These are phyloP conservation scores for Hydrozoanthus gracilis DNA, from an alignment of 92 coral and sea anemone genomes.

Conservation along the genomic window DNA sequence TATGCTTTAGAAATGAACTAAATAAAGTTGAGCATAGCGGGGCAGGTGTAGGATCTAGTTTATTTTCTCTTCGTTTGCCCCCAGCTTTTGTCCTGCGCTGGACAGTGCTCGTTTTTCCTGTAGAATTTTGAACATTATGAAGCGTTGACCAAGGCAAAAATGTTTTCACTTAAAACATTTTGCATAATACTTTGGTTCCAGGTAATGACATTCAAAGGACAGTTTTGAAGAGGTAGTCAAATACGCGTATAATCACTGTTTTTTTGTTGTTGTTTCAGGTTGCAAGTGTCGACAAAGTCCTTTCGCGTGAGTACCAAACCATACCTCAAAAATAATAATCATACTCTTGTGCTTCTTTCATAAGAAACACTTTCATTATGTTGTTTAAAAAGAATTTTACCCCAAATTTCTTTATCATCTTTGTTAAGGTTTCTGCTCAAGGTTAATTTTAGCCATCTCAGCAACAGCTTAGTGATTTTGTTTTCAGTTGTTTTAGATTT, in stretches of 20 bases:
- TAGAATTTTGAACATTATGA: background rate
- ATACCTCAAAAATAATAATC: background rate
- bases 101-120: background rate
- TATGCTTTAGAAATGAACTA: background rate
- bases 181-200: background rate
- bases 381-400: no score
- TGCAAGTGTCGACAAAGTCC: background rate
- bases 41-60: background rate
- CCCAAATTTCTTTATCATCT: no score
- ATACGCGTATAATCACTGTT: conserved; percentile 10
- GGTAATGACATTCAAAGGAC: background rate
- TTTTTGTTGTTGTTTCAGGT: background rate
- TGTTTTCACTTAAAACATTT: background rate
- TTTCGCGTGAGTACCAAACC: conserved; percentile 20
- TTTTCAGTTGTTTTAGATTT: no score
- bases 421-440: no score
- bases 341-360: no score
- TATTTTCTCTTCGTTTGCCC: conserved; percentile 2
- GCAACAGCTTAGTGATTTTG: no score
- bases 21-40: background rate
- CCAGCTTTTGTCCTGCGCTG: background rate
- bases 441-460: no score
- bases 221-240: background rate
- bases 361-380: no score
- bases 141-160: background rate